Evolutionary conservation across 2,888 invertebrate species (phyloP).

Genomic region (Tenthredo notha): DNA sequence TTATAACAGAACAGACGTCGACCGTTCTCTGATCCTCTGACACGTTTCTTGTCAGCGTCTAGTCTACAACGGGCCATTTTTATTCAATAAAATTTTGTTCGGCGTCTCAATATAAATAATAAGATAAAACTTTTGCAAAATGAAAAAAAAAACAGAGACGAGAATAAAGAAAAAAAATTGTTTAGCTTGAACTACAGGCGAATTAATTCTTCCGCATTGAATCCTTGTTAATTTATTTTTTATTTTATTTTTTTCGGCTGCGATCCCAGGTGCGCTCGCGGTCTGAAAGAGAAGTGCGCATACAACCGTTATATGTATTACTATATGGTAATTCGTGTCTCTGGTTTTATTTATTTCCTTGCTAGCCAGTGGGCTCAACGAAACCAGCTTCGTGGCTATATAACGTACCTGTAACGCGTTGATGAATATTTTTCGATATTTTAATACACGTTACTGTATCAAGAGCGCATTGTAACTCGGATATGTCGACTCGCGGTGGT

Average conservation of each 20-base stretch:
- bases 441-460: not conserved
- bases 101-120: not conserved
- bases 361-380: not conserved
- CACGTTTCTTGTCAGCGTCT: constrained; percentile 6
- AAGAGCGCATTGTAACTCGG: constrained; percentile 25
- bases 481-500: constrained; percentile 6
- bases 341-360: constrained; percentile 15
- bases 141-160: not conserved
- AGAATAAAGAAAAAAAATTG: not conserved
- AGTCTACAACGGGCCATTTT: not conserved
- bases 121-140: not conserved
- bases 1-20: not conserved
- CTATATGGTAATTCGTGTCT: constrained; percentile 20
- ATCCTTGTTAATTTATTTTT: not conserved
- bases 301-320: constrained; percentile 8
- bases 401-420: not conserved
- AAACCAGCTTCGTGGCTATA: constrained; percentile 27
- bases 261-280: not conserved
- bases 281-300: not conserved
- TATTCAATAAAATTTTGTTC: not conserved
- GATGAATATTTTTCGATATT: constrained; percentile 31
- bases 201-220: constrained; percentile 51
- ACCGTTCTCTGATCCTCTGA: constrained; percentile 24
- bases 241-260: not conserved
- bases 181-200: constrained; percentile 33